Evolutionary conservation across 2,888 invertebrate species (phyloP).

Genomic region (Tryphoninae sp.): DNA sequence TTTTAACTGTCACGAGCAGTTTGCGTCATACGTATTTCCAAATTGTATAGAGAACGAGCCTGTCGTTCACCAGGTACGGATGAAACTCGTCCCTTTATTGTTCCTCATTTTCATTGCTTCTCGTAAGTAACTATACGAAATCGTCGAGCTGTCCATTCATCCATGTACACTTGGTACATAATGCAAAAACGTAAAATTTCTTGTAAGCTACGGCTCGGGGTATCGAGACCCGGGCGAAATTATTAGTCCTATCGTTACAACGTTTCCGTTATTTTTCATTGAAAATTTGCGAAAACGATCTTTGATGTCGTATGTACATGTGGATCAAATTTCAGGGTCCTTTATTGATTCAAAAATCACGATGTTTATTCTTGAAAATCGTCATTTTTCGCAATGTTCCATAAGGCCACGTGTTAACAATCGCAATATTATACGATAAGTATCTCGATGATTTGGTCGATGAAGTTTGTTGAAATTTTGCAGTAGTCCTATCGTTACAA

Average conservation of each 20-base stretch:
- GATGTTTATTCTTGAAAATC: too few species aligned
- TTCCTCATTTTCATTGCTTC: constrained; percentile 18
- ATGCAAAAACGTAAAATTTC: constrained; percentile 30
- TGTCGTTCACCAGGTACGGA: neutral
- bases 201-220: neutral
- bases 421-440: too few species aligned
- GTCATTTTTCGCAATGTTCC: too few species aligned
- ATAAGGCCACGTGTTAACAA: too few species aligned
- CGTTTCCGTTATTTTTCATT: too few species aligned
- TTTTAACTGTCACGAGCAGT: constrained; percentile 5
- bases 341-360: too few species aligned
- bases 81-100: constrained; percentile 25
- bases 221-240: neutral
- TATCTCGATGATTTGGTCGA: too few species aligned
- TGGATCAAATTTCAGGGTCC: too few species aligned
- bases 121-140: neutral
- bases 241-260: neutral
- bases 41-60: neutral
- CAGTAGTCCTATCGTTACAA: too few species aligned
- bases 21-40: neutral
- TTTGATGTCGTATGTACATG: too few species aligned
- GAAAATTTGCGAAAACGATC: too few species aligned
- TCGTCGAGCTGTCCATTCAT: constrained; percentile 13
- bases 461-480: too few species aligned
- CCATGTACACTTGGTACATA: constrained; percentile 35